Conservation (phyloP, 2,888 invertebrate genomes). For the Lypha dubia region DNA sequence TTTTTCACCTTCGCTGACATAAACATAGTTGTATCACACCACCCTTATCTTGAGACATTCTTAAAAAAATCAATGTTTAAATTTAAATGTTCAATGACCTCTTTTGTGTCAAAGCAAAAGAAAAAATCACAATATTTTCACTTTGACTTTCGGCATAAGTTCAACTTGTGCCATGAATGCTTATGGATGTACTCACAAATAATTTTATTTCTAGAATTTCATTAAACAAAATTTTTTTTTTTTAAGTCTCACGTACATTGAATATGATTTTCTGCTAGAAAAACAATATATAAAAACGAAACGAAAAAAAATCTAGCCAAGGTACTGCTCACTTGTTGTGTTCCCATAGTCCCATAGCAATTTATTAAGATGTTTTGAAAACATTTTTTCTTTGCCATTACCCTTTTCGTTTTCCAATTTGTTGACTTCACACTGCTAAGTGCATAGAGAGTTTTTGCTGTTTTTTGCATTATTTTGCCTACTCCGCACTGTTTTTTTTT, state of each 20-base stretch:
- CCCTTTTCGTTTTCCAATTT: constrained; percentile 77
- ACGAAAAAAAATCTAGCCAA: not conserved
- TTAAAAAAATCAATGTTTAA: not conserved
- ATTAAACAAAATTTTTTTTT: constrained; percentile 39
- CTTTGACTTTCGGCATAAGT: not conserved
- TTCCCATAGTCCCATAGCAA: constrained; percentile 82
- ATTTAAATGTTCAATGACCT: constrained; percentile 4
- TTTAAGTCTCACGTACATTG: constrained; percentile 30
- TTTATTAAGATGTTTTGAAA: constrained; percentile 83
- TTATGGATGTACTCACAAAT: not conserved
- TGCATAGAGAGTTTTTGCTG: constrained; percentile 61
- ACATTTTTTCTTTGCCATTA: constrained; percentile 77
- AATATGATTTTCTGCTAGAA: constrained; percentile 19
- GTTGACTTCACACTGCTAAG: constrained; percentile 81
- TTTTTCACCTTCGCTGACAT: not conserved
- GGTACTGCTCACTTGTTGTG: constrained; percentile 74
- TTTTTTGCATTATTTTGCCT: constrained; percentile 26
- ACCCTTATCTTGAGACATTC: no score
- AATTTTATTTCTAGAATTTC: constrained; percentile 10
- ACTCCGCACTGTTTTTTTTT: constrained; percentile 29
- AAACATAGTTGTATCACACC: not conserved
- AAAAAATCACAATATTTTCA: not conserved
- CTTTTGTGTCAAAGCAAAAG: constrained; percentile 8
- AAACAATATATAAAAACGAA: no score
- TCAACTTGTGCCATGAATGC: not conserved